Conservation (phyloP, 2,888 invertebrate species). For the Nomada goodeniana region DNA sequence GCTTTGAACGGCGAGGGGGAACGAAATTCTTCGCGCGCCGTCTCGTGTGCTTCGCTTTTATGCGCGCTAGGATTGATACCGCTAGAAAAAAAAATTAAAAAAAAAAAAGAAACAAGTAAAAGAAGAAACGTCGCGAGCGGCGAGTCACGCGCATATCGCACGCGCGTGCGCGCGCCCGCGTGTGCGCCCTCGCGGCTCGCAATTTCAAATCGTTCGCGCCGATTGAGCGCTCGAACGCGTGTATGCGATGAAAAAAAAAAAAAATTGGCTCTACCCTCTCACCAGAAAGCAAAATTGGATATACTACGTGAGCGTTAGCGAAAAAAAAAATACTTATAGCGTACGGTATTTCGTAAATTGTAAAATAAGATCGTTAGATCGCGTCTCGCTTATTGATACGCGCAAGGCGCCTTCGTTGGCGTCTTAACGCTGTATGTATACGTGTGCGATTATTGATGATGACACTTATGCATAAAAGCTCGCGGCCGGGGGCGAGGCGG, state of each 20-base stretch:
- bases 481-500: conserved; percentile 16
- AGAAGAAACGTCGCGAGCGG: conserved; percentile 48
- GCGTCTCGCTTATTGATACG: conserved; percentile 65
- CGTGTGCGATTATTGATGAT: conserved; percentile 23
- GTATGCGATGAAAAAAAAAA: conserved; percentile 42
- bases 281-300: conserved; percentile 81
- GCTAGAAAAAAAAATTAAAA: conserved; percentile 14
- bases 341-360: conserved; percentile 62
- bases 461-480: conserved; percentile 36
- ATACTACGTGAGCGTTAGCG: conserved; percentile 77
- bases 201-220: conserved; percentile 70
- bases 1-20: conserved; percentile 33
- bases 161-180: background rate
- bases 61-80: conserved; percentile 55
- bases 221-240: conserved; percentile 76
- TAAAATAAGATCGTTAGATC: conserved; percentile 63
- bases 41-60: conserved; percentile 53
- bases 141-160: conserved; percentile 33
- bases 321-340: conserved; percentile 65
- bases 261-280: conserved; percentile 82
- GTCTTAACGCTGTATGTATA: conserved; percentile 59
- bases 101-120: too few relatives aligned
- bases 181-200: conserved; percentile 60
- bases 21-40: conserved; percentile 65
- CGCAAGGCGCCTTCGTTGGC: conserved; percentile 70